Percentiles rank a stretch among this genome's conserved stretches.
Conservation (phyloP, 2,113 vertebrate species). For the Sterna hirundo region DNA sequence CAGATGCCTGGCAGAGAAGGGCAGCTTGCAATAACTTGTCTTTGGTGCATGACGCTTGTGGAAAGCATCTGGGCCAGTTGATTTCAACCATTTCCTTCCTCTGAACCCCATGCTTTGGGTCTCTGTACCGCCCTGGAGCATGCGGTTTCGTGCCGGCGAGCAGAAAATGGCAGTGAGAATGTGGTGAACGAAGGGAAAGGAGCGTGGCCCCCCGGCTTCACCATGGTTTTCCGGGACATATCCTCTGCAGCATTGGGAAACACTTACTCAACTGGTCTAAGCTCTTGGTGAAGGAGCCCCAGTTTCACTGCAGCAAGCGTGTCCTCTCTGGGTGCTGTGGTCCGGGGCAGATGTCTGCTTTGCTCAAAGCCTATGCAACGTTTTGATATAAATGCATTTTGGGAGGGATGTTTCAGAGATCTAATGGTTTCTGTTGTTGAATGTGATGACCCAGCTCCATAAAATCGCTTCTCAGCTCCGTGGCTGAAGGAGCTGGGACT, state of each 20-base stretch:
- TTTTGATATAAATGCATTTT: neutral
- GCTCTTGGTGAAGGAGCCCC: neutral
- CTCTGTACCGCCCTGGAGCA: neutral
- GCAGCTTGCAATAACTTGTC: neutral
- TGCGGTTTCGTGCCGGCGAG: neutral
- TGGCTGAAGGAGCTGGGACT: neutral
- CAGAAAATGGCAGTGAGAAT: neutral
- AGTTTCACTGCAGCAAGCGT: neutral
- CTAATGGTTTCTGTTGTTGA: neutral
- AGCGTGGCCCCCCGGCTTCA: neutral
- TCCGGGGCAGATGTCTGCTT: neutral
- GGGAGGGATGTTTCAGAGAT: neutral
- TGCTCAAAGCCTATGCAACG: neutral
- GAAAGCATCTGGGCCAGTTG: neutral
- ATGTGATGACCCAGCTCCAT: neutral
- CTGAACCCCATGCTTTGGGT: fast-evolving
- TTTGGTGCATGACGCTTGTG: neutral
- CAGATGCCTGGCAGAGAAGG: neutral
- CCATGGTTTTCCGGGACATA: neutral
- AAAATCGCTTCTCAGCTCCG: neutral
- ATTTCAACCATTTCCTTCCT: neutral
- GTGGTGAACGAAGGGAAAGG: neutral
- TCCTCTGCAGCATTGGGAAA: neutral
- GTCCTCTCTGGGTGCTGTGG: neutral
- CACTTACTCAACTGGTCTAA: neutral